A percentile compares a stretch with the other conserved stretches of the same genome.
These are phyloP conservation scores for Synergus laeviventris DNA, from an alignment of 2,888 invertebrate species.

Conservation along the genomic window DNA sequence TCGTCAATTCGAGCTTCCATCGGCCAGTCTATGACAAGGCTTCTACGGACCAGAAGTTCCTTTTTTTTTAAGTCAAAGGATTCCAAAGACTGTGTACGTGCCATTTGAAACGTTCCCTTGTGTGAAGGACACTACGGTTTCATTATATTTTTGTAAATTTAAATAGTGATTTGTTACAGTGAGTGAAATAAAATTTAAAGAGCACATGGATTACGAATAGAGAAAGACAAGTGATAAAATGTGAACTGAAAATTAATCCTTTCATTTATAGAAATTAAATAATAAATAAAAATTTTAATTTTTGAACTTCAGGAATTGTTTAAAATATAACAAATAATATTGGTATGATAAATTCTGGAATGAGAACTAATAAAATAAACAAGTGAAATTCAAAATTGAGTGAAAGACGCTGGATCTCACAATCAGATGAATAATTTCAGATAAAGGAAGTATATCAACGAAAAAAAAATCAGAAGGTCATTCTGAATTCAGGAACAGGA, in stretches of 20 bases:
- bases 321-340: background rate
- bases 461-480: conserved; percentile 12
- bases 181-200: background rate
- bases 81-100: background rate
- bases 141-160: too few relatives aligned
- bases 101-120: background rate
- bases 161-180: background rate
- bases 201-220: background rate
- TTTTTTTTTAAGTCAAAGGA: background rate
- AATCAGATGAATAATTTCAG: background rate
- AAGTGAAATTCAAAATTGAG: background rate
- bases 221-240: background rate
- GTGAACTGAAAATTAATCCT: background rate
- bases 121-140: background rate
- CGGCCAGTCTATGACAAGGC: conserved; percentile 48
- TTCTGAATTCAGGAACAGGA: background rate
- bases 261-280: background rate
- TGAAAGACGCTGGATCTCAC: background rate
- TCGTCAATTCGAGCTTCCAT: conserved; percentile 51
- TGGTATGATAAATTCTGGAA: background rate
- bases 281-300: background rate
- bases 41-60: conserved; percentile 17
- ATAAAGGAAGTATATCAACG: background rate
- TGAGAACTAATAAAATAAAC: background rate
- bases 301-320: background rate